Conservation (phyloP, 2,888 invertebrate species). For the Taenaris catops region DNA sequence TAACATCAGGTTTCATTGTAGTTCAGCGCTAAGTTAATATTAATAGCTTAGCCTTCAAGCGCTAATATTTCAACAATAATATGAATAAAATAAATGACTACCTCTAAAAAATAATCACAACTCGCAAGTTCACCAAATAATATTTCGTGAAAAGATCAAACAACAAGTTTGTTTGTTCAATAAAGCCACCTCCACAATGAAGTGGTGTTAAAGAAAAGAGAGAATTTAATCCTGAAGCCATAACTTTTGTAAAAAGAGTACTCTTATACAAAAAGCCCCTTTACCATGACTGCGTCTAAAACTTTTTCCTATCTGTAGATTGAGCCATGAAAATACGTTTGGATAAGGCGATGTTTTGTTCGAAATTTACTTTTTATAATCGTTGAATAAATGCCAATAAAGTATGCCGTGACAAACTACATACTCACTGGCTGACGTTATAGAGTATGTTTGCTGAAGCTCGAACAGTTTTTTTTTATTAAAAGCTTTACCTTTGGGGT, state of each 20-base stretch:
- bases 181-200: slow-evolving; percentile 37
- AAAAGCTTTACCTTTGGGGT: too few relatives aligned
- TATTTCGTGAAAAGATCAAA: slow-evolving; percentile 20
- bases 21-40: too few relatives aligned
- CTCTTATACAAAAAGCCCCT: slow-evolving; percentile 52
- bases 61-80: too few relatives aligned
- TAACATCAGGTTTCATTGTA: too few relatives aligned
- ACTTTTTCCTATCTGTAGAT: slow-evolving; percentile 46
- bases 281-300: slow-evolving; percentile 66
- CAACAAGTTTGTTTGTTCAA: slow-evolving; percentile 28
- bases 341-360: slow-evolving; percentile 23
- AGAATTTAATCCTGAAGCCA: slow-evolving; percentile 65
- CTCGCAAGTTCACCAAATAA: slow-evolving; percentile 7
- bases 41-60: too few relatives aligned
- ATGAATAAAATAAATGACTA: too few relatives aligned
- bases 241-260: slow-evolving; percentile 66
- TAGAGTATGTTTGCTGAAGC: too few relatives aligned
- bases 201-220: slow-evolving; percentile 52
- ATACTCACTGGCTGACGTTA: too few relatives aligned
- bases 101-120: neutral
- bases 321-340: slow-evolving; percentile 18
- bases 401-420: too few relatives aligned
- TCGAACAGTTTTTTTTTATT: too few relatives aligned
- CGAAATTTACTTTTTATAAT: too few relatives aligned
- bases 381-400: too few relatives aligned